phyloP scores from a whole-genome alignment of 1,140 invertebrate genomes.

The Nephotettix cincticeps region DNA sequence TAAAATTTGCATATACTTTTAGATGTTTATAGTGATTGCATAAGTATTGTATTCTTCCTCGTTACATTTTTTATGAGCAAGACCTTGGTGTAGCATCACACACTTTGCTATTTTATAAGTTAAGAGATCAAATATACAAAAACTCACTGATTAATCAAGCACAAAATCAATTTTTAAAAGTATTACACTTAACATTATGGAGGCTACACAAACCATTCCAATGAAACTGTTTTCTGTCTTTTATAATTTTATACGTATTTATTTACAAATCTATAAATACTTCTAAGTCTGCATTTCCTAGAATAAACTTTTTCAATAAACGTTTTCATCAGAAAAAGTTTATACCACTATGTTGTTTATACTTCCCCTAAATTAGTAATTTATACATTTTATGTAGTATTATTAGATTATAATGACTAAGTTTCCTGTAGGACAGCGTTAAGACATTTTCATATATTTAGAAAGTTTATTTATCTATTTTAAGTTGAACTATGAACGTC shows the following conservation, averaged over 20 bases:
- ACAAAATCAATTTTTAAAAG: background rate
- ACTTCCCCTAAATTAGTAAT: background rate
- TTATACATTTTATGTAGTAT: constrained; percentile 11
- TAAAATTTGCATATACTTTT: too few species aligned
- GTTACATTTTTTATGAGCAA: too few species aligned
- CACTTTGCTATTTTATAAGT: too few species aligned
- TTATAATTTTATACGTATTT: background rate
- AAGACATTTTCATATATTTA: background rate
- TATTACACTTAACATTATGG: background rate
- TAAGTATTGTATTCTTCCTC: too few species aligned
- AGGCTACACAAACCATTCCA: background rate
- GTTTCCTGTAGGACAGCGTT: background rate
- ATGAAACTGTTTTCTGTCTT: background rate
- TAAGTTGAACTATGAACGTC: background rate
- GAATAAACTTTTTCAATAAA: background rate
- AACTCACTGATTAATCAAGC: background rate
- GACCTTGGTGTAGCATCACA: too few species aligned
- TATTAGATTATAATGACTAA: background rate
- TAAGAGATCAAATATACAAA: too few species aligned
- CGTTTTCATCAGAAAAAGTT: background rate
- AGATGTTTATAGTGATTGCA: too few species aligned
- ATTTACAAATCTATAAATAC: background rate
- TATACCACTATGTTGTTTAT: background rate
- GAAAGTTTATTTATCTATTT: background rate
- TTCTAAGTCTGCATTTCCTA: background rate